Evolutionary conservation across 2,888 invertebrate genomes (phyloP), one percentile per base, ranked within the genome.

Genomic region (Sarcophaga subvicina): DNA sequence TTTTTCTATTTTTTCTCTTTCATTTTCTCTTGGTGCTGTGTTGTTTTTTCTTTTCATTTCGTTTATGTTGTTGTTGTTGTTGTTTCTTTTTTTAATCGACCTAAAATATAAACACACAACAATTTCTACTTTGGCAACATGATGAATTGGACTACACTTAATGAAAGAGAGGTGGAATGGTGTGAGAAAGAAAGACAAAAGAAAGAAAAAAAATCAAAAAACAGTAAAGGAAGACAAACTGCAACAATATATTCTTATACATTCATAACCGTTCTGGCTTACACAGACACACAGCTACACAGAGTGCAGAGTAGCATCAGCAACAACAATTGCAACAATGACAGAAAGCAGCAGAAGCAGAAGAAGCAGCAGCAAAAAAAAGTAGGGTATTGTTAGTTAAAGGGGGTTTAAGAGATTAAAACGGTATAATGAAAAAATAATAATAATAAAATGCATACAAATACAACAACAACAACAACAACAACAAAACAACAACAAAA

Each of bases 381-480:
- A 76, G 79, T 84, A 82, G 87, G 87, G 71, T 87, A 87, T 87
- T 87, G 87, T 84, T 84, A 84, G 87, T 87, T 84, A 87, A 87
- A 87, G 87, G 84, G 84, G 87, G 81, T 84, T 87, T 84, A 87
- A 87, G 54, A 87, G 87, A 87, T 87, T 87, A 87, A 87, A 87
- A 87, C 84, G 62, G 66, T 76, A 76, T 87, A 84, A 87, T 87
- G 84, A 87, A 84, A 84, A 83, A 78, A 77, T 60, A 78, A 82
- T 66, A 75, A 83, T 63, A 73, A 83, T 62, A 83, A 83, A 72
- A 47, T 67, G 62, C 27, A 62, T n/a, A 54, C n/a, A 62, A 62
- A 72, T 54, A 27, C 20, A 62, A 59, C 59, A 17, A 17, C 3
- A 59, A 17, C 59, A 17, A 59, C 0, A 59, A 4, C 14, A n/a